Evolutionary conservation across 2,888 invertebrate species (phyloP).

Genomic region (Conistra vaccinii): DNA sequence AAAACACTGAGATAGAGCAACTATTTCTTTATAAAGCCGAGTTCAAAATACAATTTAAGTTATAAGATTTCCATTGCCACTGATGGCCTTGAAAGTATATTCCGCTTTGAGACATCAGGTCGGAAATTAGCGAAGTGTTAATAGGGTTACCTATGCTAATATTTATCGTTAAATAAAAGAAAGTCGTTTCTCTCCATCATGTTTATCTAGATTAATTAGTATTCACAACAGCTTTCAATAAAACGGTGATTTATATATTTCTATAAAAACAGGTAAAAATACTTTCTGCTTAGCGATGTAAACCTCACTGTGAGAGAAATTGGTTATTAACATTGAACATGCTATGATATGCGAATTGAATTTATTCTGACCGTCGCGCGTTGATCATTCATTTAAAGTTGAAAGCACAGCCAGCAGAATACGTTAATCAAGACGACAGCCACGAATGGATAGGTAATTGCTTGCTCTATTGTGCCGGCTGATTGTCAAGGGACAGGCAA

Average conservation of each 20-base stretch:
- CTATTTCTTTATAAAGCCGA: slow-evolving; percentile 2
- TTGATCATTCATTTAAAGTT: slow-evolving; percentile 26
- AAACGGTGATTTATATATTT: slow-evolving; percentile 1
- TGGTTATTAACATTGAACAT: slow-evolving; percentile 14
- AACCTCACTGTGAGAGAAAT: slow-evolving; percentile 2
- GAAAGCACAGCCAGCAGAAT: slow-evolving; percentile 31
- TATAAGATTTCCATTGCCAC: slow-evolving; percentile 13
- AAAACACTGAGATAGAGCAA: not conserved
- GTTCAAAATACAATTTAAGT: not conserved
- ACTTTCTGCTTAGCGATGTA: slow-evolving; percentile 28
- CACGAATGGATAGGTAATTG: slow-evolving; percentile 59
- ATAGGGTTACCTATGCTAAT: slow-evolving; percentile 36
- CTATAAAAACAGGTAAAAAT: slow-evolving; percentile 7
- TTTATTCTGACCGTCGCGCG: not conserved
- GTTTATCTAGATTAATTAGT: slow-evolving; percentile 35
- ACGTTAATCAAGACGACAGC: slow-evolving; percentile 49
- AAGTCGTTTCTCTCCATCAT: slow-evolving; percentile 29
- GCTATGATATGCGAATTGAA: slow-evolving; percentile 21
- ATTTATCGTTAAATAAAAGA: slow-evolving; percentile 36
- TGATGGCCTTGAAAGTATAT: not conserved
- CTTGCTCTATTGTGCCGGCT: slow-evolving; percentile 61
- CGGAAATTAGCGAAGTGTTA: slow-evolving; percentile 24
- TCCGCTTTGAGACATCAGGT: not conserved
- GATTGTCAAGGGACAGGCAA: slow-evolving; percentile 70
- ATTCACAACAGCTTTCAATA: slow-evolving; percentile 19